These are phyloP conservation scores for Machimus rusticus DNA, from an alignment of 2,888 invertebrate genomes.

Conservation along the genomic window DNA sequence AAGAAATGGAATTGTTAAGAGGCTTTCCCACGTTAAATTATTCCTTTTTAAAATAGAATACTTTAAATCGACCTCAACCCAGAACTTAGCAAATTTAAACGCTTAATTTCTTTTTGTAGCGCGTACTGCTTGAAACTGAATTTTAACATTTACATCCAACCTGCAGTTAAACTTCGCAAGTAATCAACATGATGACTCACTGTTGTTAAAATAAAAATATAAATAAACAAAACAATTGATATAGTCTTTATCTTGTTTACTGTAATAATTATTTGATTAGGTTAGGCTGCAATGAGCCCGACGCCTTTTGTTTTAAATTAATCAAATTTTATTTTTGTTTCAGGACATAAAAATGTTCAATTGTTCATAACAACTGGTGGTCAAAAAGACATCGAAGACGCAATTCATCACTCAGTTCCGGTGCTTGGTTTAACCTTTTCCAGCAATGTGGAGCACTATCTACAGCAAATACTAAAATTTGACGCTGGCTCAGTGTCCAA, in stretches of 20 bases:
- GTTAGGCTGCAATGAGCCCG: too few relatives aligned
- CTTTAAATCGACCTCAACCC: too few relatives aligned
- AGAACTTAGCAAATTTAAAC: too few relatives aligned
- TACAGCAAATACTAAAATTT: conserved; percentile 51
- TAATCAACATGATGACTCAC: too few relatives aligned
- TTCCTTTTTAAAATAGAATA: too few relatives aligned
- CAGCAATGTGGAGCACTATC: conserved; percentile 51
- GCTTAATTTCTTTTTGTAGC: background rate
- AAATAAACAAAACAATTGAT: too few relatives aligned
- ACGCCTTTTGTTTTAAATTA: background rate
- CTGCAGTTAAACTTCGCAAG: too few relatives aligned
- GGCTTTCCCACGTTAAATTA: background rate
- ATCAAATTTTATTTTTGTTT: background rate
- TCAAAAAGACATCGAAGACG: conserved; percentile 53
- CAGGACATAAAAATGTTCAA: conserved; percentile 50
- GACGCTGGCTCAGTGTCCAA: conserved; percentile 50
- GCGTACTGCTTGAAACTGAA: background rate
- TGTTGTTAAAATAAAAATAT: too few relatives aligned
- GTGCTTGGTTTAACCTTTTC: conserved; percentile 52
- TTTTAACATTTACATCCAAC: background rate
- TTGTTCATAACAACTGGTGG: conserved; percentile 52
- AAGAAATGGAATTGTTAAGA: background rate
- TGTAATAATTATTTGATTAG: too few relatives aligned
- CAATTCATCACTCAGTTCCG: conserved; percentile 52
- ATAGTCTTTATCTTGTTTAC: too few relatives aligned